These are phyloP conservation scores for Mesembrinibis cayennensis DNA, from an alignment of 2,113 vertebrate genomes.

Conservation along the genomic window DNA sequence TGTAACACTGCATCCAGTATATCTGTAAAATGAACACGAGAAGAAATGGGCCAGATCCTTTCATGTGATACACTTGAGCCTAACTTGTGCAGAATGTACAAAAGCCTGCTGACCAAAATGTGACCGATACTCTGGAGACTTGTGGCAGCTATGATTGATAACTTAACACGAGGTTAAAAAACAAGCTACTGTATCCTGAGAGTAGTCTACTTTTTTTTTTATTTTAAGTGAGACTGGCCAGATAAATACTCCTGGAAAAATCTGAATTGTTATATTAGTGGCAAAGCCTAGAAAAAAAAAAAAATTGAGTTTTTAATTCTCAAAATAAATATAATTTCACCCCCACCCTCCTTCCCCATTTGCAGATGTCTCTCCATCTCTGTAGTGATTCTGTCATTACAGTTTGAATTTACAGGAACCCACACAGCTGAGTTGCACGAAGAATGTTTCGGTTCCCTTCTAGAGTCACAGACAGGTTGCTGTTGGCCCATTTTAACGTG, in stretches of 20 bases:
- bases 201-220: not conserved
- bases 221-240: not conserved
- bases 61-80: not conserved
- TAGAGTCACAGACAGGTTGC: not conserved
- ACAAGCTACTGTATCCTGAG: not conserved
- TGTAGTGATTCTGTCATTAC: rapidly evolving
- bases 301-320: not conserved
- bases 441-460: not conserved
- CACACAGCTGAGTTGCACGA: not conserved
- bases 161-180: not conserved
- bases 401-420: not conserved
- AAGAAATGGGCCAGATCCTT: not conserved
- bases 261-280: not conserved
- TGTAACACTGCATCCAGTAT: not conserved
- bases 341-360: rapidly evolving
- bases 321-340: rapidly evolving
- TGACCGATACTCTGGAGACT: not conserved
- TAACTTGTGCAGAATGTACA: not conserved
- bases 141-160: not conserved
- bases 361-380: not conserved
- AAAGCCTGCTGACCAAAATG: not conserved
- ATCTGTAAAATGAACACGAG: not conserved
- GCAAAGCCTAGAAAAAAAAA: not conserved
- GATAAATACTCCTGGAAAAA: not conserved
- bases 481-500: rapidly evolving